Percentiles rank a stretch among this genome's conserved stretches.
These are phyloP conservation scores for Podiceps cristatus DNA, from an alignment of 2,113 vertebrate genomes.

Conservation along the genomic window DNA sequence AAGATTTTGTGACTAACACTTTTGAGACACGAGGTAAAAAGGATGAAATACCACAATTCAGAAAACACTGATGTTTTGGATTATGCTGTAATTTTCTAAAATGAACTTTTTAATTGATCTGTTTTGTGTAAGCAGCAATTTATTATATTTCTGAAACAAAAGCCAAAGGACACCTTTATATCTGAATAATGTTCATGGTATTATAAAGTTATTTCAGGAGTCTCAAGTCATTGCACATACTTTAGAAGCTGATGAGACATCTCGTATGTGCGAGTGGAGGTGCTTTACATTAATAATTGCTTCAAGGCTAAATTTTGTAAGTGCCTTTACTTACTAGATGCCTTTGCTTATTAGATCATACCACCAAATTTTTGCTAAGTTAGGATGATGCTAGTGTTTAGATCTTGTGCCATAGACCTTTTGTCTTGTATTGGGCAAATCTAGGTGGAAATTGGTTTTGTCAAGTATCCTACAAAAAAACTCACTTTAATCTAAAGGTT, in stretches of 20 bases:
- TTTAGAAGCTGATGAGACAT: neutral
- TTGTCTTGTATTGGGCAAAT: neutral
- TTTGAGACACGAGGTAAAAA: neutral
- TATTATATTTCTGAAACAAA: neutral
- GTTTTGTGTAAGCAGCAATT: neutral
- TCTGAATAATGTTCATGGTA: neutral
- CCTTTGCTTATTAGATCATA: neutral
- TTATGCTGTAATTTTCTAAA: neutral
- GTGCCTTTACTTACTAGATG: neutral
- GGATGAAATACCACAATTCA: neutral
- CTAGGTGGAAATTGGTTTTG: neutral
- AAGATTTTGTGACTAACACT: neutral
- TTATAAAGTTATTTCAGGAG: neutral
- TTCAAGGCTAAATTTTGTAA: neutral
- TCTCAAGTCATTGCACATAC: neutral
- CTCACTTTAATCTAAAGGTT: too few relatives aligned
- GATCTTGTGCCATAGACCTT: neutral
- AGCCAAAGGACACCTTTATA: neutral
- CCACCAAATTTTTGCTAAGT: neutral
- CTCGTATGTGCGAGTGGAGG: neutral
- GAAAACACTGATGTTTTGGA: neutral
- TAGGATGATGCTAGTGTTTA: neutral
- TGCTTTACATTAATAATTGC: neutral
- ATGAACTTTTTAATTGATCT: neutral
- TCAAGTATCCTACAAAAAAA: too few relatives aligned